Evolutionary conservation across 2,888 invertebrate genomes (phyloP).

Genomic region (Parochlus steinenii): DNA sequence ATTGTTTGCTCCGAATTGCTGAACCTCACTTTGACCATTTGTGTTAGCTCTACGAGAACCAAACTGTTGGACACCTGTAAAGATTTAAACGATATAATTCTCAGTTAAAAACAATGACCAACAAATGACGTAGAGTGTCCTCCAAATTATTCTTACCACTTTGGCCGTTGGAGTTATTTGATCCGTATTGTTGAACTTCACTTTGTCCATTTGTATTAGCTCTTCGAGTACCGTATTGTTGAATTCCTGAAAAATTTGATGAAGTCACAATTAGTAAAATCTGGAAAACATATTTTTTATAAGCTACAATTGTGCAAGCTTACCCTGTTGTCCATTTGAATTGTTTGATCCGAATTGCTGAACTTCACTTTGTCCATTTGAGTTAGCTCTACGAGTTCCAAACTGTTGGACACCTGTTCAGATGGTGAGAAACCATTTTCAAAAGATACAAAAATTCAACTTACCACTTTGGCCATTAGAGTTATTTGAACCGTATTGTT

Average conservation of each 20-base stretch:
- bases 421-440: no score
- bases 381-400: neutral
- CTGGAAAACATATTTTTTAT: no score
- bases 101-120: no score
- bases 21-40: neutral
- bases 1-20: neutral
- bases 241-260: neutral
- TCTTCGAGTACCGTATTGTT: neutral
- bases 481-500: no score
- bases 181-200: neutral
- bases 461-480: no score
- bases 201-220: neutral
- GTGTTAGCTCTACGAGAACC: constrained; percentile 1
- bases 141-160: no score
- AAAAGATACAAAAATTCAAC: no score
- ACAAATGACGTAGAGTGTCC: no score
- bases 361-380: neutral
- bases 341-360: constrained; percentile 2
- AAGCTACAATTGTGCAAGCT: no score
- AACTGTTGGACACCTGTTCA: constrained; percentile 1
- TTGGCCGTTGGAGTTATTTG: neutral
- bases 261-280: no score
- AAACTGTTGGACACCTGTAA: neutral
- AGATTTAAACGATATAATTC: no score
- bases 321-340: constrained; percentile 1